Conservation (phyloP, 2,113 vertebrate species). For the Trachemys scripta region DNA sequence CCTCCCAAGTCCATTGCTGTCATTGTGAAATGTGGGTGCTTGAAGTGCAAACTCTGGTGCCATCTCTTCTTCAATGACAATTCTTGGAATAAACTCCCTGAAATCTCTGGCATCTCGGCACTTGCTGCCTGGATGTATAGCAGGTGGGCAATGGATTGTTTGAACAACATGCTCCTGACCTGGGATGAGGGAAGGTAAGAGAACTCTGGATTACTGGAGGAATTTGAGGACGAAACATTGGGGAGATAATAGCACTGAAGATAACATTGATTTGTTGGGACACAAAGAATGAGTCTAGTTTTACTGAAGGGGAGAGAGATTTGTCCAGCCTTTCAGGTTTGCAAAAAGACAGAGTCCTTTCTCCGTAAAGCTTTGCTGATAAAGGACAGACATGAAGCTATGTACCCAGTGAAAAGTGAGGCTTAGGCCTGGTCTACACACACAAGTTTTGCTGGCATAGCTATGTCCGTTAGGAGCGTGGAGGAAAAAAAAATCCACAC, state of each 20-base stretch:
- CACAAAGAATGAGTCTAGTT: too few relatives aligned
- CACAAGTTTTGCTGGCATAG: too few relatives aligned
- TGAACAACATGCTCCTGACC: not conserved
- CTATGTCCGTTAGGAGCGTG: too few relatives aligned
- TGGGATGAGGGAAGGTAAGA: too few relatives aligned
- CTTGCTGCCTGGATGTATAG: not conserved
- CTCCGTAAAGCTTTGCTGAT: not conserved
- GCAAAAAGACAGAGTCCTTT: not conserved
- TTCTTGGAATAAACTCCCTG: not conserved
- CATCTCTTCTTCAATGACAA: not conserved
- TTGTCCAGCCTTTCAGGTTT: not conserved
- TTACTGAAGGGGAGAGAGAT: not conserved
- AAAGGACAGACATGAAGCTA: too few relatives aligned
- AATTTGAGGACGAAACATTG: too few relatives aligned
- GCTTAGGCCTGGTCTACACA: too few relatives aligned
- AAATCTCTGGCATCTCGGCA: not conserved
- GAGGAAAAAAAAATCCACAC: too few relatives aligned
- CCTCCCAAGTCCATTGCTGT: not conserved
- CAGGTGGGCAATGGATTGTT: not conserved
- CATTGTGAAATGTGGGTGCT: not conserved
- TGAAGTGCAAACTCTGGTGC: not conserved
- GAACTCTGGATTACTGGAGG: too few relatives aligned
- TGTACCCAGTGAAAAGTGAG: too few relatives aligned
- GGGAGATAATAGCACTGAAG: too few relatives aligned
- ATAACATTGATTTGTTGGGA: too few relatives aligned